Evolutionary conservation across 1,140 invertebrate species (phyloP), one percentile per base, ranked within the genome.

Genomic region (Myzus persicae): DNA sequence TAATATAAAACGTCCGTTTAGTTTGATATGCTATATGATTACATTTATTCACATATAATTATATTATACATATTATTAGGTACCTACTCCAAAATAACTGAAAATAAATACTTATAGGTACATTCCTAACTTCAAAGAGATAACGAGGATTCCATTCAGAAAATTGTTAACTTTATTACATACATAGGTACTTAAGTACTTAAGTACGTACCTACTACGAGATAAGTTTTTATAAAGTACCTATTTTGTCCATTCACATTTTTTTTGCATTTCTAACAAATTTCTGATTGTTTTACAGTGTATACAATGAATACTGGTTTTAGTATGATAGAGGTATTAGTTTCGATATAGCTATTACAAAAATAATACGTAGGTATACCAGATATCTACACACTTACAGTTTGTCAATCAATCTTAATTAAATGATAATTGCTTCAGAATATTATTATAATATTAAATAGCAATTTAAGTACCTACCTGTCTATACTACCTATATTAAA

Each of bases 11-110:
- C 89, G 26, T 67, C 24, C 89, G 26, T 90, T 67, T 54, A 59
- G 51, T 90, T 90, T 38, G 89, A 90, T 67, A 51, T 31, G 51
- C 38, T 31, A 46, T 42, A 85, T 42, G 44, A 85, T 85, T 85
- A 85, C 40, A 31, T 84, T 84, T 42, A 84, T 84, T 9, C 22
- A 31, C 42, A 44, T 85, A 44, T 24, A 40, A n/a, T 51, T 51
- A 51, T 51, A 31, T 31, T 14, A 8, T 84, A 85, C 38, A 31
- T 24, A 84, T 26, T n/a, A 82, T 6, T 44, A 44, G 24, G 84
- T 44, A 44, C 11, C 2, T 44, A 85, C 84, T 85, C 1, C 3
- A 31, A 85, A 85, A 85, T 85, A 84, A 42, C 38, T 8, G 3
- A 76, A 76, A 76, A 76, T 20, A 76, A 59, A n/a, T n/a, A 51